Evolutionary conservation across 1,140 invertebrate species (phyloP), one percentile per base, ranked within the genome.

Genomic region (Fopius arisanus): DNA sequence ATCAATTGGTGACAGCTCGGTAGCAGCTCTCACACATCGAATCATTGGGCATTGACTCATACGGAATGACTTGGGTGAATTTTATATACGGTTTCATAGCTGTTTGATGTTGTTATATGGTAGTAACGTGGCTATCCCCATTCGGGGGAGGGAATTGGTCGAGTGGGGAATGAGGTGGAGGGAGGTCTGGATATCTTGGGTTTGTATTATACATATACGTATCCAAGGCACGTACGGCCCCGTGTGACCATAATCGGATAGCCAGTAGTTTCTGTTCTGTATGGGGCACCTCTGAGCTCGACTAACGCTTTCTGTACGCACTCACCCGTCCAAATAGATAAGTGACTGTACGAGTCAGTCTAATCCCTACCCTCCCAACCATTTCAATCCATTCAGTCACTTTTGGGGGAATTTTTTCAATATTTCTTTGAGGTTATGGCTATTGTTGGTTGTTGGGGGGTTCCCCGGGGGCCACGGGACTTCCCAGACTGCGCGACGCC

Each of bases 161-260:
- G 29, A 54, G 54, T 69, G 65, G 54, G 63, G 70, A 54, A 51
- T 43, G 62, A 65, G 28, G 51, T 40, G 48, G 26, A 16, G 29
- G 29, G 54, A 41, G 29, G 31, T 14, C 41, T 54, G 37, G 63
- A n/a, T 19, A 23, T 59, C 19, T 59, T n/a, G 43, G 43, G 33
- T 51, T 51, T 59, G 54, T 59, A 59, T 59, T 43, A 62, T 51
- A 67, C 26, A 62, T 31, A 21, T 67, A 82, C 74, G 82, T 85
- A 88, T 80, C 82, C 85, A 75, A 82, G 78, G 84, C 86, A 88
- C 86, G 86, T 87, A 86, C 84, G 80, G 82, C 80, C 83, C 82
- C 81, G 84, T 86, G 84, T 73, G 66, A 84, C 83, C 85, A 86
- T 87, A 87, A 82, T 79, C 76, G 83, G 81, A 82, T 76, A 75